These are phyloP conservation scores for Eonycteris spelaea DNA, from an alignment of 2,113 vertebrate genomes.

Conservation along the genomic window DNA sequence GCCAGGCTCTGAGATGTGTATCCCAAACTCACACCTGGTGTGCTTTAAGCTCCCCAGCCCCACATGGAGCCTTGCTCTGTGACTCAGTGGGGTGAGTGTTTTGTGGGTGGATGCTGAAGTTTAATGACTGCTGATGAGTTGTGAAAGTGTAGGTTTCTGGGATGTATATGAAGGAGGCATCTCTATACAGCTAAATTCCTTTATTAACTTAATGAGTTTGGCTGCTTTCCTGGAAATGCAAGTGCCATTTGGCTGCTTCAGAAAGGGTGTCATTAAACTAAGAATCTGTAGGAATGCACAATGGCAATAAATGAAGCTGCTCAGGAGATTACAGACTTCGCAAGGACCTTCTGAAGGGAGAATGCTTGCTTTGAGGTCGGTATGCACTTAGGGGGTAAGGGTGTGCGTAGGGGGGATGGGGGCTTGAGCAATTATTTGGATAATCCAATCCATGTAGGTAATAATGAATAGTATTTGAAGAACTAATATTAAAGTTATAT, in stretches of 20 bases:
- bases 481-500: neutral
- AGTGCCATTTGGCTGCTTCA: conserved; percentile 56
- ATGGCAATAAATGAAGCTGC: neutral
- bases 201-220: conserved; percentile 69
- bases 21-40: rapidly evolving
- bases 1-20: neutral
- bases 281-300: neutral
- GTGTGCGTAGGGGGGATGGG: rapidly evolving
- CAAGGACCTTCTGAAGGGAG: neutral
- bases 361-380: neutral
- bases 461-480: neutral
- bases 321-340: neutral
- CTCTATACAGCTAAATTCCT: conserved; percentile 34
- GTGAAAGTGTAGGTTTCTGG: neutral
- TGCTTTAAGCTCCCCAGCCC: rapidly evolving
- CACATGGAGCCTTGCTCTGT: rapidly evolving
- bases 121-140: neutral
- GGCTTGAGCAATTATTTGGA: rapidly evolving
- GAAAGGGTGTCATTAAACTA: conserved; percentile 47
- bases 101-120: conserved; percentile 28
- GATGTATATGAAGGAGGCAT: conserved; percentile 5
- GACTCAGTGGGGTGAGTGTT: neutral
- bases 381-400: too few species aligned
- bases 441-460: neutral
- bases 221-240: conserved; percentile 67